Conservation (phyloP, 2,888 invertebrate genomes). For the Alloplasta piceator region DNA sequence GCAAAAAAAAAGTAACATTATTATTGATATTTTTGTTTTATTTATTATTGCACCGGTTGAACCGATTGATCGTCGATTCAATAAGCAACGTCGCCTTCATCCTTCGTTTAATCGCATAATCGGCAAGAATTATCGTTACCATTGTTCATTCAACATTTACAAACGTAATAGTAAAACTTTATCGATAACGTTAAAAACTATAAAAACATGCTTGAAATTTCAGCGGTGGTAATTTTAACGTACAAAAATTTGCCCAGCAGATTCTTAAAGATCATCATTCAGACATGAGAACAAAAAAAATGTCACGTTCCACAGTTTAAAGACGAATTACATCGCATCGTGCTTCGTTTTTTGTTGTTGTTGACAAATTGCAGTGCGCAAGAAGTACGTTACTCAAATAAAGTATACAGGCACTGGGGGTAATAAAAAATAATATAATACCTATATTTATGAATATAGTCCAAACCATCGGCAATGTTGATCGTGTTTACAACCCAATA, state of each 20-base stretch:
- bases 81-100: conserved; percentile 64
- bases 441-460: conserved; percentile 31
- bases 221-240: conserved; percentile 49
- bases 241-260: conserved; percentile 64
- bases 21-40: conserved; percentile 20
- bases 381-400: conserved; percentile 51
- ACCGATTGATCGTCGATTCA: conserved; percentile 22
- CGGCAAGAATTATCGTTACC: conserved; percentile 72
- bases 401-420: conserved; percentile 62
- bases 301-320: conserved; percentile 9
- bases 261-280: conserved; percentile 48
- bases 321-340: conserved; percentile 50
- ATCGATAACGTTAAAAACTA: conserved; percentile 61
- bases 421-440: conserved; percentile 37
- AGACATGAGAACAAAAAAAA: conserved; percentile 30
- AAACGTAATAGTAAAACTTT: conserved; percentile 59
- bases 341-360: conserved; percentile 25
- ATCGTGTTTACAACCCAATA: conserved; percentile 51
- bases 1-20: too few relatives aligned
- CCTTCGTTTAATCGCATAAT: conserved; percentile 66
- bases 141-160: conserved; percentile 62
- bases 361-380: conserved; percentile 46
- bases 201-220: conserved; percentile 37
- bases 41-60: conserved; percentile 58
- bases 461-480: conserved; percentile 46